Evolutionary conservation across 2,113 vertebrate species (phyloP).

Genomic region (Strigops habroptila): DNA sequence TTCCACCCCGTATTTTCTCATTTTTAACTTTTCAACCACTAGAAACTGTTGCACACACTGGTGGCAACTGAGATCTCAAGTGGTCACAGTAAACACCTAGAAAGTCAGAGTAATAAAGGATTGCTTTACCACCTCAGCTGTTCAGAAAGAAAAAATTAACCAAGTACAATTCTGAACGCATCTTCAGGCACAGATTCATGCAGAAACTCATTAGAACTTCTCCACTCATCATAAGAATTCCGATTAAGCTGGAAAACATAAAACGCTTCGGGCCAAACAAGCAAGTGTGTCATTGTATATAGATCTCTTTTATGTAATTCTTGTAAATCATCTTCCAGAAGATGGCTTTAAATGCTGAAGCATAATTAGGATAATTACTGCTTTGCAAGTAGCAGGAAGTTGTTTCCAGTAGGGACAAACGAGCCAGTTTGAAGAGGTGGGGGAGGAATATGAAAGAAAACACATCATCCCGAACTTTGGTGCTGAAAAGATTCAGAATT

Average conservation of each 20-base stretch:
- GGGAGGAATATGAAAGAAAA: slow-evolving; percentile 41
- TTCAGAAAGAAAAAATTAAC: not conserved
- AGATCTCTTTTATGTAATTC: slow-evolving; percentile 66
- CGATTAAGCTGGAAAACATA: slow-evolving; percentile 67
- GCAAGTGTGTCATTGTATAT: slow-evolving; percentile 59
- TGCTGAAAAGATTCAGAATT: slow-evolving; percentile 41
- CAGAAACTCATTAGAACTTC: slow-evolving; percentile 59
- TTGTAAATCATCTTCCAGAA: slow-evolving; percentile 67
- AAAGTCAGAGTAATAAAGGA: not conserved
- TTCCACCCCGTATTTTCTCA: not conserved
- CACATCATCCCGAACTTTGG: not conserved
- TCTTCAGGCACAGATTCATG: slow-evolving; percentile 8
- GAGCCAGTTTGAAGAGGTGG: slow-evolving; percentile 32
- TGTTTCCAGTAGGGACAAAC: slow-evolving; percentile 61
- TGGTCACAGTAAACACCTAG: not conserved
- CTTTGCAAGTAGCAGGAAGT: slow-evolving; percentile 71
- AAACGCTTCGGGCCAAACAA: slow-evolving; percentile 60
- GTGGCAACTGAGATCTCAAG: not conserved
- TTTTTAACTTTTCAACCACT: not conserved
- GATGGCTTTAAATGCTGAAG: slow-evolving; percentile 67
- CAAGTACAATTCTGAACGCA: slow-evolving; percentile 16
- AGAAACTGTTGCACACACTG: not conserved
- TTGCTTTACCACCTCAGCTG: slow-evolving; percentile 4
- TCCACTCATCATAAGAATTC: slow-evolving; percentile 55
- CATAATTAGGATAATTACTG: slow-evolving; percentile 71